These are phyloP conservation scores for Perizoma affinitatum DNA, from an alignment of 2,888 invertebrate species.

Conservation along the genomic window DNA sequence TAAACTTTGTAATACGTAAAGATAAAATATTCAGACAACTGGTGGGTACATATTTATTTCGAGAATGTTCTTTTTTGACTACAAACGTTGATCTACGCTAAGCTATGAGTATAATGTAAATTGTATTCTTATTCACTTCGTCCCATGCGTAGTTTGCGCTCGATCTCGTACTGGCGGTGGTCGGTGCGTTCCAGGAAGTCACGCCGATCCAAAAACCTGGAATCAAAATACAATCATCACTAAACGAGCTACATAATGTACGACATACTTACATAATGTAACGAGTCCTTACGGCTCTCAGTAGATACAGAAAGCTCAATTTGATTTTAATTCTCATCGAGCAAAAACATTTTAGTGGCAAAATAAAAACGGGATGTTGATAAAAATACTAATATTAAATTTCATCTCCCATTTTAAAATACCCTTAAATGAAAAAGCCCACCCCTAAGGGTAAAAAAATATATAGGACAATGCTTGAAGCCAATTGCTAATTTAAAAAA, in stretches of 20 bases:
- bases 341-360: too few species aligned
- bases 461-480: too few species aligned
- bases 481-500: too few species aligned
- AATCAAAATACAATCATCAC: conserved; percentile 42
- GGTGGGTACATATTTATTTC: conserved; percentile 26
- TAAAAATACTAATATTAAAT: too few species aligned
- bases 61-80: conserved; percentile 18
- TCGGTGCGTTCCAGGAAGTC: conserved; percentile 96
- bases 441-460: too few species aligned
- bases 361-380: too few species aligned
- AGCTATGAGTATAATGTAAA: conserved; percentile 12
- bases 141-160: conserved; percentile 89
- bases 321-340: too few species aligned
- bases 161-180: conserved; percentile 95
- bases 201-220: conserved; percentile 93
- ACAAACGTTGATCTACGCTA: neutral
- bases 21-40: neutral
- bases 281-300: too few species aligned
- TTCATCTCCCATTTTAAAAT: too few species aligned
- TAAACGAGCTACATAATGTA: neutral
- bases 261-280: too few species aligned
- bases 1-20: neutral
- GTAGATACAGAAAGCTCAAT: too few species aligned
- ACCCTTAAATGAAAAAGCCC: too few species aligned
- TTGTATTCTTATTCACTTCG: conserved; percentile 77